Evolutionary conservation across 2,797 vertebrate species (phyloP).

Genomic region (Sorex maritimensis): DNA sequence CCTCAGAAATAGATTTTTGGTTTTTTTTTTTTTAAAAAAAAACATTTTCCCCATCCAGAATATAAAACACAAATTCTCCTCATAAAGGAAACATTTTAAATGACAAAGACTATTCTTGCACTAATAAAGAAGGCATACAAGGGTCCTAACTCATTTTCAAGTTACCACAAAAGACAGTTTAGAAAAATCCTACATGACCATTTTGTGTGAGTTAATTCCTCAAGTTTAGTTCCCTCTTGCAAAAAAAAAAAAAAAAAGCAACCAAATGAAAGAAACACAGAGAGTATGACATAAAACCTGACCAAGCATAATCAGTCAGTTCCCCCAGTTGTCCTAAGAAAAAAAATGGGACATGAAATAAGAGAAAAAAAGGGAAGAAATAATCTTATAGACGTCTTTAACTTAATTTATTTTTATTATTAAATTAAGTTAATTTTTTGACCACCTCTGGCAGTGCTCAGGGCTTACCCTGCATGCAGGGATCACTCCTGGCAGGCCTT

Average conservation of each 20-base stretch:
- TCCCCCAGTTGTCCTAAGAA: not conserved
- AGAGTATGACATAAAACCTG: conserved; percentile 11
- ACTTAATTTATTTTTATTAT: not conserved
- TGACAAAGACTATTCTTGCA: not conserved
- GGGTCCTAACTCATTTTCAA: conserved; percentile 67
- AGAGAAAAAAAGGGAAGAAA: not conserved
- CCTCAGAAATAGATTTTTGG: conserved; percentile 68
- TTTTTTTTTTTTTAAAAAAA: not conserved
- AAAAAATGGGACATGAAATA: not conserved
- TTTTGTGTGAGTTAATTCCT: conserved; percentile 44
- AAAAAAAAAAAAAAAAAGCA: conserved; percentile 46
- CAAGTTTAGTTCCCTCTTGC: conserved; percentile 43
- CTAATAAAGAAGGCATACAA: not conserved
- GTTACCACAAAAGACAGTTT: conserved; percentile 59
- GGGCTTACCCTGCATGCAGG: too few relatives aligned
- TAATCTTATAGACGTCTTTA: not conserved
- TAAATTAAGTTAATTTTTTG: too few relatives aligned
- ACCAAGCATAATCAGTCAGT: not conserved
- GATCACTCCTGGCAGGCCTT: too few relatives aligned
- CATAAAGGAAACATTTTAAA: conserved; percentile 65
- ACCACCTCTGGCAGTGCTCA: too few relatives aligned
- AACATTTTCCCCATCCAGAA: conserved; percentile 51
- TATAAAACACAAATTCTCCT: conserved; percentile 41
- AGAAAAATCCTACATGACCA: conserved; percentile 65
- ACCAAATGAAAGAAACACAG: conserved; percentile 45